Evolutionary conservation across 37 sponge, comb jelly and placozoan genomes (phyloP).

Genomic region (Beroe forskalii): DNA sequence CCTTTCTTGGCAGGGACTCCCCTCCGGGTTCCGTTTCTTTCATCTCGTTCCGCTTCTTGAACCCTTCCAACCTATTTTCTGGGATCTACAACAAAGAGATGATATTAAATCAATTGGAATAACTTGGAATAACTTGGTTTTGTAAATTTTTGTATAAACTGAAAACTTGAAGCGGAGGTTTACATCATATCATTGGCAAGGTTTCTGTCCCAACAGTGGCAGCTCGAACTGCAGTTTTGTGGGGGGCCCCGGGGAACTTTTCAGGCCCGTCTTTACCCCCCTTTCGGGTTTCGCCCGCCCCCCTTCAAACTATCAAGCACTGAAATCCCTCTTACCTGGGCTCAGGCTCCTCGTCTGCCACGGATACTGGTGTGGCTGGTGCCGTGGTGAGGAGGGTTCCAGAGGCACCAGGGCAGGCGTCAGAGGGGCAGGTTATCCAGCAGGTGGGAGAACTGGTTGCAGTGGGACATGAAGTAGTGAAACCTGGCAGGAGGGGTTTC

Average conservation of each 20-base stretch:
- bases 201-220: too few species aligned
- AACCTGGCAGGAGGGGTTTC: constrained; percentile 28
- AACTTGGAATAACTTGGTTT: too few species aligned
- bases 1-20: constrained; percentile 12
- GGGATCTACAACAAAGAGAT: constrained; percentile 21
- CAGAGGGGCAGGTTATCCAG: constrained; percentile 8
- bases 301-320: too few species aligned
- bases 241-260: too few species aligned
- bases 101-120: too few species aligned
- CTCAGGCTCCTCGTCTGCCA: background rate
- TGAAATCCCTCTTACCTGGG: too few species aligned
- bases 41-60: constrained; percentile 50
- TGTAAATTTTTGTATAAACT: too few species aligned
- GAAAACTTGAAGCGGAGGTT: too few species aligned
- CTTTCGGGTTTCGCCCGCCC: too few species aligned
- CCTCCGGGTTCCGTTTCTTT: constrained; percentile 36
- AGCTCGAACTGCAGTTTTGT: too few species aligned
- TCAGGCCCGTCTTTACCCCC: too few species aligned
- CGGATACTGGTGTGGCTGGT: constrained; percentile 7
- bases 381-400: background rate
- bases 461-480: constrained; percentile 47
- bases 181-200: too few species aligned
- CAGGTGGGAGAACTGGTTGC: background rate
- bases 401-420: constrained; percentile 18
- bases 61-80: constrained; percentile 31